Base-by-base conservation (phyloP, 2,113 vertebrate genomes). In the Archilochus colubris region DNA sequence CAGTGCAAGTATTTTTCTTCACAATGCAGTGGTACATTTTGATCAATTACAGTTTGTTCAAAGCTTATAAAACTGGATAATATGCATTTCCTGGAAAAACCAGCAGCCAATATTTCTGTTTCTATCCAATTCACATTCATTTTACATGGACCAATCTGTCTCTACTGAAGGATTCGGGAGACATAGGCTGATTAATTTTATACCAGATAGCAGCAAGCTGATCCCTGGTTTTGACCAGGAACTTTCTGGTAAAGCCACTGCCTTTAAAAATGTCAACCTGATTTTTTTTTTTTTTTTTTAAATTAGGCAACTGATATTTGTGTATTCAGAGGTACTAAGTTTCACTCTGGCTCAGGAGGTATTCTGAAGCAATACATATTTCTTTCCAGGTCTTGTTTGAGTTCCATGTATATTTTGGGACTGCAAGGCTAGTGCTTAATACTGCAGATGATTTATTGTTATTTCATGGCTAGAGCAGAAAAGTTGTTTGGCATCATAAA, bases 51-150 rank as follows among this genome's bases (percentile, higher is more conserved):
- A 63, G 38, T 83, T 92, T 43, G 10, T 73, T 90, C 40, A 86
- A 54, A 83, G 33, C 48, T 86, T 55, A 72, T 54, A 85, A 80
- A 95, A 88, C 40, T 16, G 2, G 85, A 82, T 58, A 55, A 46
- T 7, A 58, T 63, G 24, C 22, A 74, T 40, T 86, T 88, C 36
- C 23, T 75, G 27, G 50, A 89, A 89, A 61, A 55, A 2, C 1
- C 28, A 86, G 63, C 10, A 72, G 62, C 10, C 15, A 68, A 23
- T 75, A 68, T 48, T 95, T 84, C 48, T 54, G 44, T 64, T 78
- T 51, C 38, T 79, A 6, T 55, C 22, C 20, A 81, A 44, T 48
- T 63, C 40, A 51, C 21, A 13, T 53, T 92, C 4, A 15, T 36
- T 75, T 91, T 64, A 48, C n/a, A 44, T 50, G 23, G 38, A 68